Conservation (phyloP, 2,888 invertebrate genomes). For the Aleiodes leptofemur region DNA sequence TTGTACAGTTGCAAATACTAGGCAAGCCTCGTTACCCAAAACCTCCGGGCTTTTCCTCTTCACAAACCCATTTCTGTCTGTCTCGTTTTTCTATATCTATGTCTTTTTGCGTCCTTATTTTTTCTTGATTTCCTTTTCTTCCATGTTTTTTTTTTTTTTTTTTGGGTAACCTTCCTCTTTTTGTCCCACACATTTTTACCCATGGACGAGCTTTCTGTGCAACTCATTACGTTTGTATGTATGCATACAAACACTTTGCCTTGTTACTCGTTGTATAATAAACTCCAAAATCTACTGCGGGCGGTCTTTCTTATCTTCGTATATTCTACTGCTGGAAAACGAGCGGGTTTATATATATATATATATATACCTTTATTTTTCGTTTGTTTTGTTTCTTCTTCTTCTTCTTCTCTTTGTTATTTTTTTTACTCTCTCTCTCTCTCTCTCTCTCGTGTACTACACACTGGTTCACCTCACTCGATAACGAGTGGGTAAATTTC, state of each 20-base stretch:
- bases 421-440: not conserved
- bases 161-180: not conserved
- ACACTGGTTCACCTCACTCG: constrained; percentile 16
- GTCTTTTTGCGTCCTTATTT: not conserved
- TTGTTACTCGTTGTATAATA: constrained; percentile 49
- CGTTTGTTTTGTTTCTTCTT: not conserved
- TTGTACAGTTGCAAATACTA: constrained; percentile 7
- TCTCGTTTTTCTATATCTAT: not conserved
- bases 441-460: not conserved
- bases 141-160: not conserved
- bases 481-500: constrained; percentile 25
- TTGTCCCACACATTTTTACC: not conserved
- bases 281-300: constrained; percentile 45
- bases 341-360: constrained; percentile 25
- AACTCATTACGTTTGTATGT: constrained; percentile 18
- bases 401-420: not conserved
- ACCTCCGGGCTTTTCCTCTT: constrained; percentile 4
- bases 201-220: not conserved
- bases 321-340: constrained; percentile 40
- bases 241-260: constrained; percentile 45
- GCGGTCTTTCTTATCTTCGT: constrained; percentile 43
- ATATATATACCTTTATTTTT: constrained; percentile 17
- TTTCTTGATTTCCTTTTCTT: not conserved
- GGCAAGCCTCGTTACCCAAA: constrained; percentile 4
- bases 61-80: not conserved